Percentiles rank a stretch among this genome's conserved stretches.
These are phyloP conservation scores for Tragelaphus eurycerus DNA, from an alignment of 2,797 vertebrate genomes.

Conservation along the genomic window DNA sequence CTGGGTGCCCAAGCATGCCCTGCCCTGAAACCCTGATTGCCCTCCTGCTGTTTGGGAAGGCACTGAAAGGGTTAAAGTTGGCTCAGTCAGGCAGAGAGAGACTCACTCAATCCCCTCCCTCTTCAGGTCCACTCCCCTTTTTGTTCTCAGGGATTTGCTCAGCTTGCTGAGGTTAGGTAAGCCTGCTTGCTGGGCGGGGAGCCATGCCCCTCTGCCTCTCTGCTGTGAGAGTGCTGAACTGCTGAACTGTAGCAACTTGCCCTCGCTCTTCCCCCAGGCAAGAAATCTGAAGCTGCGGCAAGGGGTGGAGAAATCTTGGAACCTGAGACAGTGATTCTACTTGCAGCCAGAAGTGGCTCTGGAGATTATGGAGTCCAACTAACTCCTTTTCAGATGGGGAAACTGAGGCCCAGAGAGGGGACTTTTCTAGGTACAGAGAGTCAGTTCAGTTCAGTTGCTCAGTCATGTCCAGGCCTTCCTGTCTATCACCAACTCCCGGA, in stretches of 20 bases:
- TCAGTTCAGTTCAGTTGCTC: neutral
- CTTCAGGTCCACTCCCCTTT: constrained; percentile 16
- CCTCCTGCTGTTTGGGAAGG: fast-evolving
- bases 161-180: constrained; percentile 71
- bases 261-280: constrained; percentile 37
- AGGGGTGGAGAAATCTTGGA: constrained; percentile 31
- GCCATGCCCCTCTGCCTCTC: constrained; percentile 66
- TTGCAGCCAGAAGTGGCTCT: neutral
- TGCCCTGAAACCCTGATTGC: neutral
- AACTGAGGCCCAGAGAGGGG: neutral
- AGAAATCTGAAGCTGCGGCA: neutral
- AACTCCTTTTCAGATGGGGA: neutral
- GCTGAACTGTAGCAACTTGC: constrained; percentile 82
- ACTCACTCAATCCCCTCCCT: constrained; percentile 1
- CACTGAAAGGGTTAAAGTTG: neutral
- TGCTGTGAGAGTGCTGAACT: constrained; percentile 70
- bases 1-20: neutral
- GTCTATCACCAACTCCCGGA: neutral
- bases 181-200: constrained; percentile 17
- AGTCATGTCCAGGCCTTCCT: neutral
- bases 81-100: neutral
- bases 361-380: neutral
- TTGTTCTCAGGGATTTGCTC: constrained; percentile 82
- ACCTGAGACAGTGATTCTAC: neutral
- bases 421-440: neutral